Evolutionary conservation across 92 coral and sea anemone species (phyloP), one percentile per base, ranked within the genome.

Genomic region (Actinernus sp.): DNA sequence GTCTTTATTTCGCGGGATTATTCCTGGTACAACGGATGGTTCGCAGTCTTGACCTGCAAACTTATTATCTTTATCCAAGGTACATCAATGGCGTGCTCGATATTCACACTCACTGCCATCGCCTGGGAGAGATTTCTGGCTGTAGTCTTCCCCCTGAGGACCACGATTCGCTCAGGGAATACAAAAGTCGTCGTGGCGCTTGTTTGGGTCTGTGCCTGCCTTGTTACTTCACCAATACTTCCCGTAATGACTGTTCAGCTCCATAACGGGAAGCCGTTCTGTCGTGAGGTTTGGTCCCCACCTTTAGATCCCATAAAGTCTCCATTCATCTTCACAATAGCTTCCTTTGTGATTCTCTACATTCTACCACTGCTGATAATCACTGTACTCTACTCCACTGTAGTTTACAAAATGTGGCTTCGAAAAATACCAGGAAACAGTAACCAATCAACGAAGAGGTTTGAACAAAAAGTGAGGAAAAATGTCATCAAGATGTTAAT

Each of bases 51-150:
- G 17, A 55, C 64, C 50, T 85, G 91, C 66, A 85, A 85, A 19
- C 2, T 78, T 26, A 0, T 78, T 34, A 1, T 24, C 17, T 65
- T 85, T 55, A 26, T 52, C 23, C 85, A 71, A 43, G 86, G 72
- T 2, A 37, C 73, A 7, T 61, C 86, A 1, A 85, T 78, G 81
- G 86, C 91, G 0, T 59, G 82, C 22, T 85, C 91, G 7, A 78
- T 85, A 21, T 78, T 85, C 56, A 78, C 91, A 39, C 86, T 85
- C 0, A 71, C 91, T 7, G 82, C 73, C n/a, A 51, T 78, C 43
- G 91, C 91, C 2, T 65, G 60, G 24, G 91, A 85, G 47, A 37
- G 91, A 20, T 85, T 78, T 62, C 64, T 79, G 33, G 91, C 91
- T 1, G 69, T 85, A 19, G 86, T 79, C 26, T 85, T 45, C 46